Percentiles rank a stretch among this genome's conserved stretches.
phyloP scores from a whole-genome alignment of 2,888 invertebrate species.

The Sepiola atlantica region DNA sequence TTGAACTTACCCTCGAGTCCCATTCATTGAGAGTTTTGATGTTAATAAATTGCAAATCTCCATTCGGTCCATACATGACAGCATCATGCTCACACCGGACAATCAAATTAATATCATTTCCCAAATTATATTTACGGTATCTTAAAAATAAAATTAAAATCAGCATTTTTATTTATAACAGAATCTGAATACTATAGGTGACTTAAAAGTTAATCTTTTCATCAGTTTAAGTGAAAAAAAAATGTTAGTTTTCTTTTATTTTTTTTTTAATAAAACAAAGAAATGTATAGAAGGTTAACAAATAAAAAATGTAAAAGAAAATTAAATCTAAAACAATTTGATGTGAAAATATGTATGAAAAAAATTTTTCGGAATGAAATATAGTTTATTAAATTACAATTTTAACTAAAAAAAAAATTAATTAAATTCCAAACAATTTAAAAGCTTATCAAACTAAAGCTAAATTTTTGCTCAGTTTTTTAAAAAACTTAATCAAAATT shows the following conservation, averaged over 20 bases:
- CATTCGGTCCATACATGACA: slow-evolving; percentile 79
- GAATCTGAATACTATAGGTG: background rate
- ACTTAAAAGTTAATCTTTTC: background rate
- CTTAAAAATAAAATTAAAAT: slow-evolving; percentile 60
- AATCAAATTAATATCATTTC: slow-evolving; percentile 92
- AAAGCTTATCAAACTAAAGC: background rate
- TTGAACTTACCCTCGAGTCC: slow-evolving; percentile 86
- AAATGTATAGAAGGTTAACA: no score
- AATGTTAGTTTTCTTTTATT: background rate
- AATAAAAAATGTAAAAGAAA: background rate
- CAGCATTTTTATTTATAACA: background rate
- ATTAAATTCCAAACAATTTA: background rate
- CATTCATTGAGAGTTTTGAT: slow-evolving; percentile 99
- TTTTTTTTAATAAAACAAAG: no score
- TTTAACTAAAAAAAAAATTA: no score
- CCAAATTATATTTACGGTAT: slow-evolving; percentile 97
- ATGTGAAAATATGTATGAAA: no score
- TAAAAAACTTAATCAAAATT: no score
- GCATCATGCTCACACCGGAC: slow-evolving; percentile 98
- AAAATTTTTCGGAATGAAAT: no score
- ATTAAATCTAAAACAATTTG: no score
- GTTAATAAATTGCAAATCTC: slow-evolving; percentile 92
- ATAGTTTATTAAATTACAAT: no score
- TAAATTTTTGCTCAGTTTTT: no score
- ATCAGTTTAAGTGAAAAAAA: background rate